Percentiles rank a stretch among this genome's conserved stretches.
Conservation (phyloP, 2,113 vertebrate genomes). For the Calyptomena viridis region DNA sequence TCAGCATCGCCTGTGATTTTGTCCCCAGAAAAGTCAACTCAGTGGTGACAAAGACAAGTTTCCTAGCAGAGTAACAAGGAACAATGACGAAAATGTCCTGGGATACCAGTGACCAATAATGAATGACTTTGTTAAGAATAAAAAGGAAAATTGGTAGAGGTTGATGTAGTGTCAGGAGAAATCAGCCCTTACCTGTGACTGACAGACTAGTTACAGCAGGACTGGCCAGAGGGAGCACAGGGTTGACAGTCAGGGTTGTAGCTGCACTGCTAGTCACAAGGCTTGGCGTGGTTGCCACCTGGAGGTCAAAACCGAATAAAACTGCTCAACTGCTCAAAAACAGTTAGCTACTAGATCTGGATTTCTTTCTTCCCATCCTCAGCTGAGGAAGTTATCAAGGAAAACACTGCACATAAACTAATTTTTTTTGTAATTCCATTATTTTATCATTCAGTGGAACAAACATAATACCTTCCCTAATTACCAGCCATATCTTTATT, state of each 20-base stretch:
- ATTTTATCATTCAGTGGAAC: not conserved
- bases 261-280: slow-evolving; percentile 96
- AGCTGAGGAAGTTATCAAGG: not conserved
- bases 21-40: not conserved
- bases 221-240: slow-evolving; percentile 93
- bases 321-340: not conserved
- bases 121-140: not conserved
- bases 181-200: slow-evolving; percentile 82
- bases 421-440: not conserved
- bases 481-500: not conserved
- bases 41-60: not conserved
- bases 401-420: not conserved
- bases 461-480: not conserved
- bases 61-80: not conserved
- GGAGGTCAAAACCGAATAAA: slow-evolving; percentile 59
- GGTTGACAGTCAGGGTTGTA: slow-evolving; percentile 94
- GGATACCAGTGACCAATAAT: not conserved
- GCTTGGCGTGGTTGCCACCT: slow-evolving; percentile 97
- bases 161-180: not conserved
- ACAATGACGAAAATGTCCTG: not conserved
- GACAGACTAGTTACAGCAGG: slow-evolving; percentile 84
- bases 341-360: not conserved
- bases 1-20: not conserved
- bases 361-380: not conserved
- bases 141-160: not conserved